A percentile compares a stretch with the other conserved stretches of the same genome.
Conservation (phyloP, 2,888 invertebrate species). For the Drosophila monieri region DNA sequence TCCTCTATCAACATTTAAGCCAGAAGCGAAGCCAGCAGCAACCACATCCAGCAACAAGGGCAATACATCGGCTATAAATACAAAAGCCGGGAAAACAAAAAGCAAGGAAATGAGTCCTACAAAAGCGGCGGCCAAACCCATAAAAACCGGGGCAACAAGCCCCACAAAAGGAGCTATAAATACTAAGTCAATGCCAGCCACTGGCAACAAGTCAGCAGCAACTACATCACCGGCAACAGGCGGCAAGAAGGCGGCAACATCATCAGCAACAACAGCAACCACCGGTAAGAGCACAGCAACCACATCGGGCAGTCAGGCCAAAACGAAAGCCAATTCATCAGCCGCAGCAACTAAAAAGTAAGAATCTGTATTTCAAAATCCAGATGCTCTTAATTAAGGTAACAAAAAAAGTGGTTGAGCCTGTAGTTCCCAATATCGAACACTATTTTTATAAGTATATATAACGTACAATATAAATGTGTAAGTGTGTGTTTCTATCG, state of each 20-base stretch:
- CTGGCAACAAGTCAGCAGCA: conserved; percentile 23
- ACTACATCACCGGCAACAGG: conserved; percentile 13
- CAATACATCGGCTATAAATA: conserved; percentile 35
- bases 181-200: conserved; percentile 12
- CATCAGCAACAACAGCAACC: conserved; percentile 31
- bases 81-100: conserved; percentile 39
- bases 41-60: conserved; percentile 9
- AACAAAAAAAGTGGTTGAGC: conserved; percentile 11
- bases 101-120: conserved; percentile 50
- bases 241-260: conserved; percentile 25
- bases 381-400: conserved; percentile 4
- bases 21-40: conserved; percentile 19
- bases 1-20: conserved; percentile 15
- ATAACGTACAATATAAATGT: conserved; percentile 25
- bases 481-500: conserved; percentile 31
- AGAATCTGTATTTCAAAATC: conserved; percentile 1
- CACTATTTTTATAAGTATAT: conserved; percentile 67
- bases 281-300: conserved; percentile 15
- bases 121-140: conserved; percentile 42
- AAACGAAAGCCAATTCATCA: conserved; percentile 57
- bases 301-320: conserved; percentile 40
- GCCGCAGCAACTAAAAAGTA: conserved; percentile 56
- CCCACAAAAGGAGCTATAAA: conserved; percentile 23
- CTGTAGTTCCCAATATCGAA: conserved; percentile 44
- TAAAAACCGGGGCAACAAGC: conserved; percentile 31